A percentile compares a stretch with the other conserved stretches of the same genome.
Evolutionary conservation across 2,888 invertebrate species (phyloP).

Genomic region (Andrena camellia): DNA sequence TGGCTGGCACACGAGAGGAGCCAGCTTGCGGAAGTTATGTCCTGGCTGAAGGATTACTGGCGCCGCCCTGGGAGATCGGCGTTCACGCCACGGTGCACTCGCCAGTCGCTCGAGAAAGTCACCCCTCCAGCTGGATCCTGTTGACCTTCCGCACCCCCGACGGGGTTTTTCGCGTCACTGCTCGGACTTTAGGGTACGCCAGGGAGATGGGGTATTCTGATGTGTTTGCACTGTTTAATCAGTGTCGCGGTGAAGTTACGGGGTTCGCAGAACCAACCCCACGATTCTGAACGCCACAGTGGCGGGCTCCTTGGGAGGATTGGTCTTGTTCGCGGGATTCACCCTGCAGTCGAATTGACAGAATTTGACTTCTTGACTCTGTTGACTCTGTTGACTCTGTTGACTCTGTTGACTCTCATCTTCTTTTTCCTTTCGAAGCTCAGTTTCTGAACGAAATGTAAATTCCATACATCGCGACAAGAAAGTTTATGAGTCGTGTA

Average conservation of each 20-base stretch:
- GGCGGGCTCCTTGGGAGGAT: no score
- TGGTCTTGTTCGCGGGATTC: no score
- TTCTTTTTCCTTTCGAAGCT: no score
- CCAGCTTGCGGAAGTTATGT: slow-evolving; percentile 38
- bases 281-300: no score
- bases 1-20: background rate
- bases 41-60: slow-evolving; percentile 39
- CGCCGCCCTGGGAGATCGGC: slow-evolving; percentile 19
- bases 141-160: slow-evolving; percentile 1
- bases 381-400: no score
- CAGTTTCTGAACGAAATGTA: no score
- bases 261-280: no score
- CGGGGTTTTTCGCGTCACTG: slow-evolving; percentile 9
- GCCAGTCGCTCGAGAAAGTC: background rate
- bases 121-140: background rate
- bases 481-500: background rate
- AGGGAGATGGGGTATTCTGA: background rate
- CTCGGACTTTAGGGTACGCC: background rate
- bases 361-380: no score
- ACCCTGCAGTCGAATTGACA: no score
- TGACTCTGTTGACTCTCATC: no score
- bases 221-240: slow-evolving; percentile 33
- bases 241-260: background rate
- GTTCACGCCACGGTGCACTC: slow-evolving; percentile 18
- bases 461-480: background rate